These are phyloP conservation scores for Cephus pygmeus DNA, from an alignment of 2,888 invertebrate species.

Conservation along the genomic window DNA sequence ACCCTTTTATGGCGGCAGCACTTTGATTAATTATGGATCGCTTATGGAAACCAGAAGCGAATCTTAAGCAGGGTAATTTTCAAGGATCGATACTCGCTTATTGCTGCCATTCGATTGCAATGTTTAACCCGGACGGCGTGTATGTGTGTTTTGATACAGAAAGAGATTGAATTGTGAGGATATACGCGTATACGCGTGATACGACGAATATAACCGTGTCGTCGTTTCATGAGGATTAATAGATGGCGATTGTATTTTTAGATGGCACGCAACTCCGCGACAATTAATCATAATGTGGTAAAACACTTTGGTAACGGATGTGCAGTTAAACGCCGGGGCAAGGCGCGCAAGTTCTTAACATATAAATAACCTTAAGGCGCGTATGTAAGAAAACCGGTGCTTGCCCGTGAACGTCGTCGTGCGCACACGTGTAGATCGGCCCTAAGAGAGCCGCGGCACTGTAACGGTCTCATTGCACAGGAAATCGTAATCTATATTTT, in stretches of 20 bases:
- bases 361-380: slow-evolving; percentile 36
- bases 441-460: slow-evolving; percentile 19
- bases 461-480: slow-evolving; percentile 22
- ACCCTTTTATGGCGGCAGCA: slow-evolving; percentile 29
- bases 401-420: not conserved
- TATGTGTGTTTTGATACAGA: not conserved
- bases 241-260: slow-evolving; percentile 38
- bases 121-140: not conserved
- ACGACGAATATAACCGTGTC: not conserved
- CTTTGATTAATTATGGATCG: slow-evolving; percentile 50
- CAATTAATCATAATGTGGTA: slow-evolving; percentile 50
- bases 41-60: slow-evolving; percentile 34
- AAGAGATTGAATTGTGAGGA: not conserved
- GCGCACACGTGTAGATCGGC: not conserved
- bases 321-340: slow-evolving; percentile 31
- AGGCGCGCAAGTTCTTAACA: slow-evolving; percentile 23
- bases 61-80: not conserved
- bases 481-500: slow-evolving; percentile 42
- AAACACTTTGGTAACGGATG: slow-evolving; percentile 37
- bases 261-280: slow-evolving; percentile 29
- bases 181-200: not conserved
- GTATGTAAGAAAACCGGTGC: slow-evolving; percentile 20
- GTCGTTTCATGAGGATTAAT: slow-evolving; percentile 18
- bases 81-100: not conserved
- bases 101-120: not conserved